Evolutionary conservation across 37 sponge, comb jelly and placozoan species (phyloP), one percentile per base, ranked within the genome.

Genomic region (Oscarella lobularis): DNA sequence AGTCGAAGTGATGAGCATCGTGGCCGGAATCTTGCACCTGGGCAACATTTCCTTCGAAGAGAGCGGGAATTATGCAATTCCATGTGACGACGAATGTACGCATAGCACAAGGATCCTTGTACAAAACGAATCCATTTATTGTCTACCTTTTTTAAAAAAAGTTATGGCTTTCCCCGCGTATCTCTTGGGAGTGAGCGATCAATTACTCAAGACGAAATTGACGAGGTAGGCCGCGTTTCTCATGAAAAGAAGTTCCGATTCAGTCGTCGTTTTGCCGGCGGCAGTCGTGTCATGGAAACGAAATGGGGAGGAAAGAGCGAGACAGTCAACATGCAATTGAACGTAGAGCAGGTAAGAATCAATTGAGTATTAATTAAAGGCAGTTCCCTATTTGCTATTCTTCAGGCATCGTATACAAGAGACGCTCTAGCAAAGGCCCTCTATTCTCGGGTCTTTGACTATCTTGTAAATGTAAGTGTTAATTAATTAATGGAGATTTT

Each of bases 381-480:
- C 14, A 27, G 9, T 48, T 20, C 14, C 20, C 9, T 48, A 48
- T 48, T 27, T 48, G 60, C 67, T 76, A 67, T 69, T 30, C 33
- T 35, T 76, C 41, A 92, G 78, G 96, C 96, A 38, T 77, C 87
- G 0, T 86, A 88, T 40, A 92, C 96, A 0, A 66, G 96, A 33
- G 92, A 96, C 75, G 96, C 96, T n/a, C 83, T 96, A 67, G 84
- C 96, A 39, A 96, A 96, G 81, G 84, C 96, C 0, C 84, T 96
- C 75, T 96, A 96, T 70, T 69, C 86, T n/a, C 68, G 96, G 3
- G 79, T 96, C 41, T 96, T 96, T 75, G 92, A 96, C 79, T 96
- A 77, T 84, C 82, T 96, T 2, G 96, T 96, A 0, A 74, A 85
- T 84, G 89, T 89, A 41, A 86, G 83, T 35, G 20, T 5, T 20